Percentiles rank a stretch among this genome's conserved stretches.
These are phyloP conservation scores for Petaurus breviceps DNA, from an alignment of 2,113 vertebrate species.

Conservation along the genomic window DNA sequence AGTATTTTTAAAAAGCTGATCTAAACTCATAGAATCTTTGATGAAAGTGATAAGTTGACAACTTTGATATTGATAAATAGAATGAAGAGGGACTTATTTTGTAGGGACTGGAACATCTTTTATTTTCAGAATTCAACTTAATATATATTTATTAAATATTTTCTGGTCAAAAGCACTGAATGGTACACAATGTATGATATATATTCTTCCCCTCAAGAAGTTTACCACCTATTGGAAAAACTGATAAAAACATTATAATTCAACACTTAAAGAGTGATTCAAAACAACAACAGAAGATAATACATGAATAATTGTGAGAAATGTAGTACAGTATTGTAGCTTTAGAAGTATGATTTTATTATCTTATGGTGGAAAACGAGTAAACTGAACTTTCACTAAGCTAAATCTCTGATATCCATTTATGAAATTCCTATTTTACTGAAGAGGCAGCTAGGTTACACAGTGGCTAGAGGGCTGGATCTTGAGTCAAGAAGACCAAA, in stretches of 20 bases:
- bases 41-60: background rate
- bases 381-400: too few species aligned
- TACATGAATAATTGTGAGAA: background rate
- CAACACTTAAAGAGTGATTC: background rate
- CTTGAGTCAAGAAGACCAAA: too few species aligned
- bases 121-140: background rate
- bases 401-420: too few species aligned
- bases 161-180: background rate
- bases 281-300: background rate
- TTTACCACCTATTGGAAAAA: background rate
- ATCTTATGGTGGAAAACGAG: too few species aligned
- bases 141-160: background rate
- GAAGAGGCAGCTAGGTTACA: too few species aligned
- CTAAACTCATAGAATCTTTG: background rate
- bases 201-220: background rate
- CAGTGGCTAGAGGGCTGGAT: too few species aligned
- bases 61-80: background rate
- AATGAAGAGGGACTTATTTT: background rate
- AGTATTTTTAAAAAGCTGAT: background rate
- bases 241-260: too few species aligned
- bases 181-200: background rate
- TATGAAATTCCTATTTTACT: too few species aligned
- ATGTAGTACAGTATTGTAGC: background rate
- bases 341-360: too few species aligned
- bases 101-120: background rate